A percentile compares a stretch with the other conserved stretches of the same genome.
Evolutionary conservation across 1,140 invertebrate species (phyloP).

Genomic region (Vollenhovia emeryi): DNA sequence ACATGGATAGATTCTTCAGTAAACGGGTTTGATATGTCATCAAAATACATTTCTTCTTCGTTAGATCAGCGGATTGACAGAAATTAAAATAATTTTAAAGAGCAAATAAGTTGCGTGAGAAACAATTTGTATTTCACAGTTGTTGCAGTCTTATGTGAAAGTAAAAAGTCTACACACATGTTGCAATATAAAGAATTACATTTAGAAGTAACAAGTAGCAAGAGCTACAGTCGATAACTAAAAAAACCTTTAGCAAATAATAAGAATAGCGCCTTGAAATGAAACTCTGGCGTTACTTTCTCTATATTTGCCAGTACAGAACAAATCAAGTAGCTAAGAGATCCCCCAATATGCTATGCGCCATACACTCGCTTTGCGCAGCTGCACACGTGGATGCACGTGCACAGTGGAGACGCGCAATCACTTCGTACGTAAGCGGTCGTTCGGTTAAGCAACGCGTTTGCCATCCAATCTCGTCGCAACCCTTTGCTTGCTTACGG

Average conservation of each 20-base stretch:
- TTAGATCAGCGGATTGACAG: background rate
- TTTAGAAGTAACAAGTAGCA: background rate
- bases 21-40: background rate
- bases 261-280: background rate
- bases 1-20: background rate
- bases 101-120: background rate
- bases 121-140: background rate
- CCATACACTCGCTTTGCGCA: background rate
- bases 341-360: background rate
- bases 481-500: constrained; percentile 74
- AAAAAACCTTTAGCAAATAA: background rate
- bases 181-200: background rate
- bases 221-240: background rate
- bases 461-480: constrained; percentile 71
- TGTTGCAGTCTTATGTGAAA: background rate
- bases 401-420: constrained; percentile 24
- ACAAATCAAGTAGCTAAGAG: background rate
- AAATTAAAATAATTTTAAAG: background rate
- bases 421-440: background rate
- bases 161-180: background rate
- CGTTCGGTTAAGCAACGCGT: constrained; percentile 31
- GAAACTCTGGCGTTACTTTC: background rate
- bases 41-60: background rate
- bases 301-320: background rate
- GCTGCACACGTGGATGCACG: background rate